Percentiles rank a stretch among this genome's conserved stretches.
phyloP scores from a whole-genome alignment of 2,888 invertebrate species.

The Lochmaea capreae region DNA sequence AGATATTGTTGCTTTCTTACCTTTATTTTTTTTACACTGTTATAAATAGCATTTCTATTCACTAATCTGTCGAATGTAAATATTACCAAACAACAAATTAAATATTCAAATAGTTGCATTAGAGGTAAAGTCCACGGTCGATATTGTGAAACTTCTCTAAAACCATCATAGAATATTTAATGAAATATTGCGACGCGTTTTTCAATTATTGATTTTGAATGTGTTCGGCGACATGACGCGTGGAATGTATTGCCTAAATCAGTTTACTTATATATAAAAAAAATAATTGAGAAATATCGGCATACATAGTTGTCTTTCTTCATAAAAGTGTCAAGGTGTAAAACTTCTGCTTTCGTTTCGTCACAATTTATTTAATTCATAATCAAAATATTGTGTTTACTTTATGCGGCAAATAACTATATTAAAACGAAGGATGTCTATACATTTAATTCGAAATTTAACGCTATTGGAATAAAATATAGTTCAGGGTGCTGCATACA shows the following conservation, averaged over 20 bases:
- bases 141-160: constrained; percentile 7
- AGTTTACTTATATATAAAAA: background rate
- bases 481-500: background rate
- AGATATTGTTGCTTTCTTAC: no score
- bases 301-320: background rate
- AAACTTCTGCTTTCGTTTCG: background rate
- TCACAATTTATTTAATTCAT: background rate
- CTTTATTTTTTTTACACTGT: no score
- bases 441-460: no score
- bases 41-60: no score
- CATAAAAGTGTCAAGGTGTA: constrained; percentile 1
- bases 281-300: background rate
- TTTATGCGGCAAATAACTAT: background rate
- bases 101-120: constrained; percentile 10
- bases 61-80: no score
- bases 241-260: background rate
- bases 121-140: constrained; percentile 19
- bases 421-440: background rate
- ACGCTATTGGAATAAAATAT: no score
- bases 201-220: constrained; percentile 1
- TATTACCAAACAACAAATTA: constrained; percentile 11
- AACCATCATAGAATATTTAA: background rate
- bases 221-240: background rate
- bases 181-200: background rate
- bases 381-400: background rate